Evolutionary conservation across 2,888 invertebrate species (phyloP), one percentile per base, ranked within the genome.

Genomic region (Antitype chi): DNA sequence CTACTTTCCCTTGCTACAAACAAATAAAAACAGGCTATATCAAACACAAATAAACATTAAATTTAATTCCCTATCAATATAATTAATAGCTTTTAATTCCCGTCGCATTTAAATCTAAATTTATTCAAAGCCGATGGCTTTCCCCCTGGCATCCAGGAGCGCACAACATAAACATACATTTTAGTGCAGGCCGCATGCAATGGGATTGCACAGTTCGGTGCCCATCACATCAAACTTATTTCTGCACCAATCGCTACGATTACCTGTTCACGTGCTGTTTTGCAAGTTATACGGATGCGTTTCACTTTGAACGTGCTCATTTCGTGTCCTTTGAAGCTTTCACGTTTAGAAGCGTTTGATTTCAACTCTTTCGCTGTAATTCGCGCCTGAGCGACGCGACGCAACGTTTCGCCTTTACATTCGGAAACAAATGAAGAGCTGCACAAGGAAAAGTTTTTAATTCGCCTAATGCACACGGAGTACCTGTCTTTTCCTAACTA

Each of bases 401-500:
- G 86, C 74, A 88, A 86, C 90, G 91, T 90, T 91, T 86, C 88
- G 89, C 91, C 90, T 94, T 93, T 93, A 92, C 92, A 93, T 93
- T 90, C 82, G 88, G 89, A 92, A 94, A 95, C 94, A 95, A 95
- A 94, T 93, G 95, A 93, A 91, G 92, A 93, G 90, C 88, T 90
- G 91, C 91, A 91, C 87, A 91, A 92, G 92, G 90, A 91, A 93
- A 92, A 93, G 92, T 95, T 96, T 96, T 96, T 96, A 96, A 96
- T 96, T 96, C 93, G 94, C 95, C 96, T 96, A 96, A 96, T 96
- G 96, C 95, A 96, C 92, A 89, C 91, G 87, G 89, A 92, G 93
- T 93, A 93, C 92, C 91, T 93, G 93, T 93, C 92, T 93, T 93
- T 94, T 92, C 91, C 92, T 93, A 93, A 94, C 90, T 94, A 94